Evolutionary conservation across 2,113 vertebrate genomes (phyloP).

Genomic region (Xiphophorus maculatus): DNA sequence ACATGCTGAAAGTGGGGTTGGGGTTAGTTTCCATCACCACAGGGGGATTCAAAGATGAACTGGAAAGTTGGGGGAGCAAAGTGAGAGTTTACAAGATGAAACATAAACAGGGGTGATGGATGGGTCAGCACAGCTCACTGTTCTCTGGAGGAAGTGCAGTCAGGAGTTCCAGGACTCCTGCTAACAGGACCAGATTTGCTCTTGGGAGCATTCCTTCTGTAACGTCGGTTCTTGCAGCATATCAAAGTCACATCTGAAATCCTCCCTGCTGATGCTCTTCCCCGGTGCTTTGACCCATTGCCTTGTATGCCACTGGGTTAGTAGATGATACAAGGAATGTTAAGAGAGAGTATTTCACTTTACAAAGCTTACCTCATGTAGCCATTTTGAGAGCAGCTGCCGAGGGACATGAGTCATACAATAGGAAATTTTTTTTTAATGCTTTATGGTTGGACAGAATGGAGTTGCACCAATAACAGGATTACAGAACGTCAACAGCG

Average conservation of each 20-base stretch:
- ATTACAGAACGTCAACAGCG: no score
- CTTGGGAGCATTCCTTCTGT: slow-evolving; percentile 49
- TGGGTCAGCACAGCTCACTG: slow-evolving; percentile 61
- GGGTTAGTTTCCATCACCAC: slow-evolving; percentile 57
- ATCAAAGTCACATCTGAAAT: slow-evolving; percentile 64
- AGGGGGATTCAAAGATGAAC: slow-evolving; percentile 54
- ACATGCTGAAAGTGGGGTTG: slow-evolving; percentile 26
- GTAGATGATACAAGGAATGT: slow-evolving; percentile 41
- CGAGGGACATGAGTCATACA: slow-evolving; percentile 43
- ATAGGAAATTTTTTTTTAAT: slow-evolving; percentile 24
- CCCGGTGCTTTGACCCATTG: slow-evolving; percentile 44
- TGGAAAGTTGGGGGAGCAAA: slow-evolving; percentile 33
- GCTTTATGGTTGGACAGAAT: slow-evolving; percentile 15
- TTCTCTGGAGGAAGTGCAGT: slow-evolving; percentile 64
- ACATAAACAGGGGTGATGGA: slow-evolving; percentile 72
- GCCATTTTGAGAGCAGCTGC: slow-evolving; percentile 22
- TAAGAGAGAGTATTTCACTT: slow-evolving; percentile 50
- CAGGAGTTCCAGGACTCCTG: slow-evolving; percentile 55
- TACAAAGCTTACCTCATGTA: slow-evolving; percentile 37
- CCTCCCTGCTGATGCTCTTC: slow-evolving; percentile 39
- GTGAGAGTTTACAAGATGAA: slow-evolving; percentile 56
- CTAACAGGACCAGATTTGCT: slow-evolving; percentile 47
- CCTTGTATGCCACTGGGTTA: slow-evolving; percentile 40
- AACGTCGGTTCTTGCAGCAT: slow-evolving; percentile 49
- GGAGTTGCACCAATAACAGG: background rate